A percentile compares a stretch with the other conserved stretches of the same genome.
Conservation (phyloP, 2,888 invertebrate species). For the Hypselothyrea guttata region DNA sequence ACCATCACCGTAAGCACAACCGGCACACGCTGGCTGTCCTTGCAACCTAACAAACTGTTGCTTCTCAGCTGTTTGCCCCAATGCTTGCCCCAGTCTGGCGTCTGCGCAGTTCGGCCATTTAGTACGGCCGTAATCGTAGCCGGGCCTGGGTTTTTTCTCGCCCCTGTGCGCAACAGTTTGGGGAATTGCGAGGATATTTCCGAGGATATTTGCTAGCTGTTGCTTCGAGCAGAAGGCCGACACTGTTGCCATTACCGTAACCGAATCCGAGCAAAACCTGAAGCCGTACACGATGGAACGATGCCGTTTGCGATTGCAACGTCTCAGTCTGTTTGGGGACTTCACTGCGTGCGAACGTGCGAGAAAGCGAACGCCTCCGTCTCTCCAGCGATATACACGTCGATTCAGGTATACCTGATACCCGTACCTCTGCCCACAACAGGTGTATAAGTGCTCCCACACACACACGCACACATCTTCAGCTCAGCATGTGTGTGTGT, state of each 20-base stretch:
- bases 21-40: slow-evolving; percentile 50
- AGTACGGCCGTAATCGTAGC: slow-evolving; percentile 43
- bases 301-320: neutral
- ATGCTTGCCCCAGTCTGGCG: slow-evolving; percentile 17
- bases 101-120: slow-evolving; percentile 51
- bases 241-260: neutral
- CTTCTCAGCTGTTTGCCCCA: slow-evolving; percentile 69
- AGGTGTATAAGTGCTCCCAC: neutral
- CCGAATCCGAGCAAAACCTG: slow-evolving; percentile 9
- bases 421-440: too few species aligned
- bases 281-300: too few species aligned
- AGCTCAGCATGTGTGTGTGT: slow-evolving; percentile 10
- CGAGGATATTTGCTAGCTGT: slow-evolving; percentile 67
- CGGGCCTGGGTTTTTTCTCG: slow-evolving; percentile 36
- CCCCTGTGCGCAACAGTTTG: slow-evolving; percentile 71
- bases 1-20: too few species aligned
- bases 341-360: slow-evolving; percentile 74
- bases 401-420: slow-evolving; percentile 15
- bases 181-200: slow-evolving; percentile 43
- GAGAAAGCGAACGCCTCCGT: slow-evolving; percentile 33
- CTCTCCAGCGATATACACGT: slow-evolving; percentile 27
- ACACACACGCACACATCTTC: slow-evolving; percentile 4
- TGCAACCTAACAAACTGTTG: slow-evolving; percentile 67
- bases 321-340: slow-evolving; percentile 69
- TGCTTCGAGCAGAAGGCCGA: slow-evolving; percentile 52